Conservation (phyloP, 2,113 vertebrate genomes). For the Taxidea taxus region DNA sequence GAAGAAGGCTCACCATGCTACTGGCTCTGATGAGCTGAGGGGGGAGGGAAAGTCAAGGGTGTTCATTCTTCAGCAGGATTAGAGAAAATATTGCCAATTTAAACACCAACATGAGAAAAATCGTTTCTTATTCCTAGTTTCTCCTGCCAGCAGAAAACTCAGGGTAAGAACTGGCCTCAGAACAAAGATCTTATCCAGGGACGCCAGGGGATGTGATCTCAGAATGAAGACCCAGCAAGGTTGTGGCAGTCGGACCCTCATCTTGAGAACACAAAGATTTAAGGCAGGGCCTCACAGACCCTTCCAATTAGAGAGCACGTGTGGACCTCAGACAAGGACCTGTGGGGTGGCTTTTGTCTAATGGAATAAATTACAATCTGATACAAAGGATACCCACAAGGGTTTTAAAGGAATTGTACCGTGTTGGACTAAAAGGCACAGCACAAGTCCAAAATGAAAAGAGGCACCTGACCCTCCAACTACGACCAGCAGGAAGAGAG, state of each 20-base stretch:
- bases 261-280: not conserved
- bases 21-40: rapidly evolving
- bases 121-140: rapidly evolving
- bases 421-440: not conserved
- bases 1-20: rapidly evolving
- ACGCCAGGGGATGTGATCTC: not conserved
- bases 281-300: not conserved
- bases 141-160: not conserved
- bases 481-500: not conserved
- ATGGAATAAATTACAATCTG: too few species aligned
- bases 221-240: not conserved
- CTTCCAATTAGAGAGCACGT: not conserved
- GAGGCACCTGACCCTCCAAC: not conserved
- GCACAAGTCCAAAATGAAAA: not conserved
- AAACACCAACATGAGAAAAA: not conserved
- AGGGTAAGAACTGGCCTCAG: not conserved
- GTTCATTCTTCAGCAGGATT: not conserved
- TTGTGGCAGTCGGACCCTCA: not conserved
- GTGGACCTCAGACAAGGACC: not conserved
- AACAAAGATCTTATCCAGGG: not conserved
- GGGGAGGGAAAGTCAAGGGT: not conserved
- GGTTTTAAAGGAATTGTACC: not conserved
- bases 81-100: not conserved
- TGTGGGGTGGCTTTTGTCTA: not conserved
- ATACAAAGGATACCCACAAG: not conserved